phyloP scores from a whole-genome alignment of 2,888 invertebrate genomes.

The Laspeyria flexula region DNA sequence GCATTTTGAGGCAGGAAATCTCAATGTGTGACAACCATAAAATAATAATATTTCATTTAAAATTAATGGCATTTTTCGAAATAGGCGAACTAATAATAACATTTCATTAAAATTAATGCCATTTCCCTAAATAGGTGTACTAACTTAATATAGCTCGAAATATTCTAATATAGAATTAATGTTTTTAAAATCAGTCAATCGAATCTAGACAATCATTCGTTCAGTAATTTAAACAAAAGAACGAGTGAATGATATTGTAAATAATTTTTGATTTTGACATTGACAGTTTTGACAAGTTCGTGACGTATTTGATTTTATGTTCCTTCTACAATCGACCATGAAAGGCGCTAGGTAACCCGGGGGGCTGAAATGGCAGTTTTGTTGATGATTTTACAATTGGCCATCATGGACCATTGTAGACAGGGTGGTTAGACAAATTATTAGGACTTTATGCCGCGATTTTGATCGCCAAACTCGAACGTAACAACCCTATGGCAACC shows the following conservation, averaged over 20 bases:
- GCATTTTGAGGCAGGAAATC: background rate
- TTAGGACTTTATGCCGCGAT: background rate
- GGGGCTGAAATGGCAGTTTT: no score
- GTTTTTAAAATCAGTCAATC: constrained; percentile 18
- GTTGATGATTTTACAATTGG: no score
- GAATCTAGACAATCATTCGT: constrained; percentile 15
- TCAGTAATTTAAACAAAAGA: constrained; percentile 16
- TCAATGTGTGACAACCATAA: background rate
- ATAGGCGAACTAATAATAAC: background rate
- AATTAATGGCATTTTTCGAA: background rate
- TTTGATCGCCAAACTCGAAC: background rate
- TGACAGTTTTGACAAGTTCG: constrained; percentile 14
- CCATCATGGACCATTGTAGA: no score
- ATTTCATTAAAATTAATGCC: no score
- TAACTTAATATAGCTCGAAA: background rate
- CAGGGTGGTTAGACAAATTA: constrained; percentile 26
- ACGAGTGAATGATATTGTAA: constrained; percentile 17
- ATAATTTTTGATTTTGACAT: constrained; percentile 3
- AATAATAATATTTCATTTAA: background rate
- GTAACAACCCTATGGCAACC: constrained; percentile 2
- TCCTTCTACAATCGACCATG: no score
- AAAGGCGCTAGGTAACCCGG: no score
- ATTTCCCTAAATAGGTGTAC: background rate
- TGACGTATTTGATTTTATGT: constrained; percentile 39
- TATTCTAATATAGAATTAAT: background rate